Evolutionary conservation across 2,113 vertebrate genomes (phyloP).

Genomic region (Ageneiosus marmoratus): DNA sequence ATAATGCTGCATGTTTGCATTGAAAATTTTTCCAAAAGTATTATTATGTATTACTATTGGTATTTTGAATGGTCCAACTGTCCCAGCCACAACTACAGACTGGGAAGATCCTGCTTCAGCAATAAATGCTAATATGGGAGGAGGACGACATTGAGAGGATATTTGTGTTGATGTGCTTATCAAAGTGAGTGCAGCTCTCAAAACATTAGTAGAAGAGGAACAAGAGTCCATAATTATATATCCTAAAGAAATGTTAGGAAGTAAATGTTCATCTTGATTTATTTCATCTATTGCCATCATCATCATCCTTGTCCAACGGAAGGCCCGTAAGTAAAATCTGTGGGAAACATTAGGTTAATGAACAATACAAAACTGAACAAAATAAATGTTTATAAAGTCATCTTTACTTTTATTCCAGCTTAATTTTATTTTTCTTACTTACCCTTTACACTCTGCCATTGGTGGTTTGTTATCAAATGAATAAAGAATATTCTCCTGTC

Average conservation of each 20-base stretch:
- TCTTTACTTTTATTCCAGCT: background rate
- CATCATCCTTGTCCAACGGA: conserved; percentile 75
- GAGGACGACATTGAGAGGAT: conserved; percentile 56
- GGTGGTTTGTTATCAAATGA: conserved; percentile 59
- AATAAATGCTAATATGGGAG: conserved; percentile 66
- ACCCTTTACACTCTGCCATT: conserved; percentile 63
- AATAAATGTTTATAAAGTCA: background rate
- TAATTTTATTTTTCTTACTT: conserved; percentile 42
- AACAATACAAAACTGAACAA: too few species aligned
- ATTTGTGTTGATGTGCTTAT: conserved; percentile 53
- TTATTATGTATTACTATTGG: conserved; percentile 71
- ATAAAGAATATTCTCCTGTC: conserved; percentile 58
- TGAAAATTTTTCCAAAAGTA: background rate
- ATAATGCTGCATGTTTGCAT: background rate
- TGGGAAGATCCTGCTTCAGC: conserved; percentile 76
- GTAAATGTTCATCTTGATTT: conserved; percentile 64
- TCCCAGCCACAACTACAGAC: conserved; percentile 69
- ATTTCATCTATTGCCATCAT: conserved; percentile 77
- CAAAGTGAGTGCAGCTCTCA: conserved; percentile 68
- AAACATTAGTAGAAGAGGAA: conserved; percentile 69
- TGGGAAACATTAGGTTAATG: background rate
- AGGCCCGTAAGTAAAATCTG: conserved; percentile 73
- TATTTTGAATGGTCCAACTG: conserved; percentile 71
- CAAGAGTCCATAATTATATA: conserved; percentile 75
- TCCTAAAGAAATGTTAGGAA: conserved; percentile 73